Evolutionary conservation across 2,797 vertebrate genomes (phyloP), one percentile per base, ranked within the genome.

Genomic region (Distichodus sexfasciatus): DNA sequence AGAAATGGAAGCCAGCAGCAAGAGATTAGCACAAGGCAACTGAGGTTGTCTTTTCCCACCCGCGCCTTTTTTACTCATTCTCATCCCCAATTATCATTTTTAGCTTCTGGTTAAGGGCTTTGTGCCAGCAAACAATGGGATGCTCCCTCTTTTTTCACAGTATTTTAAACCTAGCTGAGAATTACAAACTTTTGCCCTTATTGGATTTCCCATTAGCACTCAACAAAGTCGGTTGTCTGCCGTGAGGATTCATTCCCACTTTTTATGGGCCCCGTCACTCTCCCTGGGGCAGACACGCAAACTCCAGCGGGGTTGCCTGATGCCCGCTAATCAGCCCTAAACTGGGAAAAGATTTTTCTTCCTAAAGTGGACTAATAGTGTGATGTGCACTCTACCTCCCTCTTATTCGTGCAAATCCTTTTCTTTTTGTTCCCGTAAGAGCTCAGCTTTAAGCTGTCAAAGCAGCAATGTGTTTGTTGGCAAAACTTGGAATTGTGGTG

Each of bases 151-250:
- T 53, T 28, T 61, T 48, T 44, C 24, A 4, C 57, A 41, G 47
- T 69, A 61, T 75, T 75, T 75, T 60, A 78, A 60, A 57, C 46
- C 59, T 41, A 59, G 44, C 60, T 15, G 50, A 58, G 64, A 73
- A 44, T 76, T 62, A 69, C 65, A 72, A 57, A 76, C 73, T 50
- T 78, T 70, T 36, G 28, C 40, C 17, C 28, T 72, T 76, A 76
- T 76, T 75, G 66, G 74, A 76, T 76, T 75, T 76, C 40, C 59
- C 62, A 82, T 80, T 78, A 76, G 71, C 70, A 43, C 24, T 29
- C 12, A 54, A 36, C 62, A 43, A 64, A 51, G 58, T 43, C 26
- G 55, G 68, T 61, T 76, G 63, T 75, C 74, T 72, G 53, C 48
- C 55, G 26, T 7, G 54, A 66, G 48, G 57, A 65, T 76, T 71